These are phyloP conservation scores for Manacus vitellinus DNA, from an alignment of 2,113 vertebrate genomes.

Conservation along the genomic window DNA sequence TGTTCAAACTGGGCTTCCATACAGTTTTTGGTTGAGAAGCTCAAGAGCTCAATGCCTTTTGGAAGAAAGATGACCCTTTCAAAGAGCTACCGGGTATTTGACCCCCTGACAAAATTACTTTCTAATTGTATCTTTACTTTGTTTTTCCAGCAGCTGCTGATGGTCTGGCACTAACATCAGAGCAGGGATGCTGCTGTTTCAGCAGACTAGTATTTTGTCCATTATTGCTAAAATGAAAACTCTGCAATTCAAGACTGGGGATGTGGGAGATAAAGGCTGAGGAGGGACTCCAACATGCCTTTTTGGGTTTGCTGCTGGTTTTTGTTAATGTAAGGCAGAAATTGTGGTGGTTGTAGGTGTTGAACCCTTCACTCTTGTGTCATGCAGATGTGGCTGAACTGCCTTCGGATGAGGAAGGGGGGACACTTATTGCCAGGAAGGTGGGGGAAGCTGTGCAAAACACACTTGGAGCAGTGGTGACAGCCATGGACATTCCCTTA, in stretches of 20 bases:
- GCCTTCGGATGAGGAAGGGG: constrained; percentile 90
- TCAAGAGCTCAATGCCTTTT: neutral
- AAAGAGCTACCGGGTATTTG: neutral
- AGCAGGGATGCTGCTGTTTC: neutral
- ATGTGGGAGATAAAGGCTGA: neutral
- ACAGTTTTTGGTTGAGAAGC: neutral
- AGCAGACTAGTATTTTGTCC: neutral
- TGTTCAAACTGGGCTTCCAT: neutral
- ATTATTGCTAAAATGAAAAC: neutral
- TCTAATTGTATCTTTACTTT: neutral
- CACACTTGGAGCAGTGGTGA: constrained; percentile 93
- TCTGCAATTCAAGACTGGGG: neutral
- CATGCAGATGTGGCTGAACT: constrained; percentile 84
- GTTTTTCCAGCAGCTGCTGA: neutral
- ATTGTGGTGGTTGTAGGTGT: neutral
- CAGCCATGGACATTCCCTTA: constrained; percentile 96
- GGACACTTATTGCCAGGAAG: constrained; percentile 93
- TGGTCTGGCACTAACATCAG: neutral
- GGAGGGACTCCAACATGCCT: neutral
- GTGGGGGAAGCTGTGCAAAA: constrained; percentile 97
- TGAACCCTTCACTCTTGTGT: neutral
- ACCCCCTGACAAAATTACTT: neutral
- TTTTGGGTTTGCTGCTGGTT: neutral
- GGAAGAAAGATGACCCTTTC: neutral
- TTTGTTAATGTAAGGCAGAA: neutral